Evolutionary conservation across 2,113 vertebrate species (phyloP), one percentile per base, ranked within the genome.

Genomic region (Megaceryle maxima): DNA sequence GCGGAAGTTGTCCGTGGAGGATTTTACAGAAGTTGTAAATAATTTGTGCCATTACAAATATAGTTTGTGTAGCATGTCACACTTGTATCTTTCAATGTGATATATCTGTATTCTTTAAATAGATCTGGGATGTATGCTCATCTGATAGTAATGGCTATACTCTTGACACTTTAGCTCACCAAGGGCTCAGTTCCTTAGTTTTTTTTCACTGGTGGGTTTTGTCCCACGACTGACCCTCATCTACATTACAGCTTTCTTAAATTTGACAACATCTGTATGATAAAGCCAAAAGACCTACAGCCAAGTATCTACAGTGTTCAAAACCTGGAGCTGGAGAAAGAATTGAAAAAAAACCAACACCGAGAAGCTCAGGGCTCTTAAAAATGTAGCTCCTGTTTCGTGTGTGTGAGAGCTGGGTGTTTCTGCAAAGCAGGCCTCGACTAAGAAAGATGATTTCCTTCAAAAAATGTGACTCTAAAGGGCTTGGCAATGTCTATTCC

Each of bases 381-480:
- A 82, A 46, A 48, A 51, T 26, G 19, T 2, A 14, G 28, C 48
- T 39, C 74, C 13, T 57, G 2, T 59, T 79, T 78, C 19, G 2
- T 48, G 24, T 79, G 41, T 89, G 57, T 11, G 62, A 82, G 77
- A 83, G 67, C 75, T 76, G 67, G 20, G 70, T 79, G 67, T 75
- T 91, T 92, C 85, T 83, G 82, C 57, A 73, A 35, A 89, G 43
- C 78, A 72, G 60, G 56, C 77, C 92, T 63, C 81, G 72, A 67
- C 64, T 68, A 56, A 83, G 66, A 91, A 91, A 84, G 78, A 88
- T 90, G 35, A 83, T 87, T 48, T 64, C 39, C 79, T 90, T 92
- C 53, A 69, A 83, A 85, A 96, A 96, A 87, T 85, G 70, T 92
- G 94, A 95, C 83, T 88, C 75, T 83, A n/a, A 88, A 96, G 70